Percentiles rank a stretch among this genome's conserved stretches.
phyloP scores from a whole-genome alignment of 1,140 invertebrate genomes.

The Drosophila guanche region DNA sequence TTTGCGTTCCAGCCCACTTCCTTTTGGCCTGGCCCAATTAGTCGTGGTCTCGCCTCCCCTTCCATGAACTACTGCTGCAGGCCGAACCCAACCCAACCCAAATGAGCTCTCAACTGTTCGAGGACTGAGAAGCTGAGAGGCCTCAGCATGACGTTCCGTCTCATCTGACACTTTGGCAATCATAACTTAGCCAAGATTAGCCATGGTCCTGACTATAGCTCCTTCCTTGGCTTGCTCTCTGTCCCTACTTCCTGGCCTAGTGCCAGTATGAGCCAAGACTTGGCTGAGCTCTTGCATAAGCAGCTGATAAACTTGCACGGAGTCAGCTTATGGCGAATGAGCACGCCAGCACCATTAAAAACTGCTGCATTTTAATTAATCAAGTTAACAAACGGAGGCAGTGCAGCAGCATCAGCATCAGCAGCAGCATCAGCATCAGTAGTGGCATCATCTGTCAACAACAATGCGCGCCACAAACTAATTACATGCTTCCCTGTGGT shows the following conservation, averaged over 20 bases:
- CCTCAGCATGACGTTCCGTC: background rate
- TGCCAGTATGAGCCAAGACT: constrained; percentile 5
- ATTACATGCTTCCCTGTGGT: constrained; percentile 51
- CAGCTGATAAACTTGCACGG: constrained; percentile 32
- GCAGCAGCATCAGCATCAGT: constrained; percentile 4
- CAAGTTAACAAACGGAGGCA: constrained; percentile 51
- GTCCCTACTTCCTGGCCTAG: too few species aligned
- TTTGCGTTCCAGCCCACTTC: constrained; percentile 62
- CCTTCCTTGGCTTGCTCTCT: too few species aligned
- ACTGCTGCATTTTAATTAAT: constrained; percentile 57
- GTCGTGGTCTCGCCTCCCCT: background rate
- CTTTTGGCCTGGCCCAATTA: constrained; percentile 45
- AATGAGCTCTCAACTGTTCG: background rate
- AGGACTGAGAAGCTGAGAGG: constrained; percentile 1
- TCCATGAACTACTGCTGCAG: background rate
- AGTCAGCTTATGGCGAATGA: constrained; percentile 44
- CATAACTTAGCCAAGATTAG: background rate
- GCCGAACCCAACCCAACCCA: background rate
- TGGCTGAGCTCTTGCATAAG: constrained; percentile 34
- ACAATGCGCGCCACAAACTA: constrained; percentile 66
- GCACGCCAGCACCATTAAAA: constrained; percentile 48
- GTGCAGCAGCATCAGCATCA: constrained; percentile 22
- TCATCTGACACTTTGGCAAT: background rate
- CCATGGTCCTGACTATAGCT: too few species aligned
- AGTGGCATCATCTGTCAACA: constrained; percentile 48